Percentiles rank a stretch among this genome's conserved stretches.
phyloP scores from a whole-genome alignment of 2,888 invertebrate genomes.

The Steinernema hermaphroditum region DNA sequence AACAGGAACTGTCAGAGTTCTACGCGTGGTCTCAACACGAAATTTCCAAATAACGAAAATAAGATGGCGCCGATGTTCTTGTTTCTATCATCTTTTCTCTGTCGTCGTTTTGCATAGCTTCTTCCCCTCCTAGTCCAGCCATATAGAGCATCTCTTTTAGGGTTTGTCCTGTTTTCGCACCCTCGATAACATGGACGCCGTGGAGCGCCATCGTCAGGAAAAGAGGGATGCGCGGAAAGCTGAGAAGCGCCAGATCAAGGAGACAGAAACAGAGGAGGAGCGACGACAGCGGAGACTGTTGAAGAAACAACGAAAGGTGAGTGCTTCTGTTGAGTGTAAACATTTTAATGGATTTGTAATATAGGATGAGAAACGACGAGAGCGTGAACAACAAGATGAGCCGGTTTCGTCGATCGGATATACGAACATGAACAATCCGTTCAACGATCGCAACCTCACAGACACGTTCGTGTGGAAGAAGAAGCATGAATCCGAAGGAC shows the following conservation, averaged over 20 bases:
- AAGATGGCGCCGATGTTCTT: background rate
- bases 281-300: conserved; percentile 81
- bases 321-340: background rate
- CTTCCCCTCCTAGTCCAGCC: background rate
- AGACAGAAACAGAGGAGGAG: conserved; percentile 91
- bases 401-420: conserved; percentile 75
- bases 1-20: background rate
- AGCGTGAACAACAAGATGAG: conserved; percentile 71
- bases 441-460: conserved; percentile 91
- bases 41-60: background rate
- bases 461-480: conserved; percentile 96
- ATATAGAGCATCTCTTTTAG: background rate
- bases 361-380: conserved; percentile 42
- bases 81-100: background rate
- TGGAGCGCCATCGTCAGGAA: conserved; percentile 39
- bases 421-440: conserved; percentile 96
- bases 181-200: conserved; percentile 2
- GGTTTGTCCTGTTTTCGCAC: background rate
- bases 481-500: conserved; percentile 89
- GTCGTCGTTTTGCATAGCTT: no score
- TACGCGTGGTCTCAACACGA: background rate
- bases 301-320: conserved; percentile 74
- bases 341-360: background rate
- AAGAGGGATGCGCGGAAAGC: conserved; percentile 47
- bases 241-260: conserved; percentile 73